phyloP scores from a whole-genome alignment of 1,140 invertebrate species.

The Drosophila quadrilineata region DNA sequence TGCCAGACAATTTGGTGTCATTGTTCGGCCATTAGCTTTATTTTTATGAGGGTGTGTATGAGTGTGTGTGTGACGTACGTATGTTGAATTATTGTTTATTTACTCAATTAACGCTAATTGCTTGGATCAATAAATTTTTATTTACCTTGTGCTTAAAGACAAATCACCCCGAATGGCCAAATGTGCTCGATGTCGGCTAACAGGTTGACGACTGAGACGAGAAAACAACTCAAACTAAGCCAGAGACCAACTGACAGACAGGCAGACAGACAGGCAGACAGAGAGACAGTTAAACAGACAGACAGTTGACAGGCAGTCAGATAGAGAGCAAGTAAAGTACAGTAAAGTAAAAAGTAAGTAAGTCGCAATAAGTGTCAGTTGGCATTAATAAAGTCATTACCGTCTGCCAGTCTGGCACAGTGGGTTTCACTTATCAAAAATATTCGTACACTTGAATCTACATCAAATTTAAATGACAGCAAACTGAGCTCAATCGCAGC shows the following conservation, averaged over 20 bases:
- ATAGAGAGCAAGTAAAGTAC: background rate
- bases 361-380: conserved; percentile 39
- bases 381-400: conserved; percentile 45
- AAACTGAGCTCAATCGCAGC: conserved; percentile 20
- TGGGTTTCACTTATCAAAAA: conserved; percentile 41
- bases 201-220: background rate
- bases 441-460: conserved; percentile 32
- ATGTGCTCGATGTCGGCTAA: no score
- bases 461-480: conserved; percentile 39
- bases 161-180: conserved; percentile 20
- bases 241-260: background rate
- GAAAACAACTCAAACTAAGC: background rate
- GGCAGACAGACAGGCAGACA: no score
- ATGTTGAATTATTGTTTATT: conserved; percentile 69
- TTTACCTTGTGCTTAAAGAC: conserved; percentile 50
- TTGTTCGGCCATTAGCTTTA: conserved; percentile 37
- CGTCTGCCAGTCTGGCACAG: conserved; percentile 39
- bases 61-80: no score
- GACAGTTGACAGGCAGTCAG: background rate
- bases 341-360: conserved; percentile 9
- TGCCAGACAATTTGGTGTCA: conserved; percentile 23
- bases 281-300: no score
- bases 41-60: conserved; percentile 42
- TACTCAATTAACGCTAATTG: conserved; percentile 73
- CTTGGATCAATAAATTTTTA: conserved; percentile 74